A percentile compares a stretch with the other conserved stretches of the same genome.
These are phyloP conservation scores for Periphyllus acericola DNA, from an alignment of 2,888 invertebrate species.

Conservation along the genomic window DNA sequence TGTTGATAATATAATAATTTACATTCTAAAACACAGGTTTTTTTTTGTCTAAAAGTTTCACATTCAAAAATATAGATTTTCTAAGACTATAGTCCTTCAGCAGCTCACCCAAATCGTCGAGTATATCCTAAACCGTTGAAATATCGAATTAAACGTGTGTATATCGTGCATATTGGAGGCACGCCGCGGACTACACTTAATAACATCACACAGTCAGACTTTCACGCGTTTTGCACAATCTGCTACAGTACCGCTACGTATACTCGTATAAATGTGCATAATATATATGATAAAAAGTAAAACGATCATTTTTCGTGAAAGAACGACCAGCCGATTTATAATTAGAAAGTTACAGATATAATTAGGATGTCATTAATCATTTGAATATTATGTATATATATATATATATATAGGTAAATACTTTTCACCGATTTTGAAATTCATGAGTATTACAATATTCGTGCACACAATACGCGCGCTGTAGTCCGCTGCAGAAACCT, in stretches of 20 bases:
- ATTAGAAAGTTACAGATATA: slow-evolving; percentile 32
- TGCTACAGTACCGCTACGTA: neutral
- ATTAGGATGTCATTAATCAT: neutral
- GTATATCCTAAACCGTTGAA: too few species aligned
- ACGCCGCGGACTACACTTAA: neutral
- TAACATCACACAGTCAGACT: neutral
- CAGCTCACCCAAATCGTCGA: too few species aligned
- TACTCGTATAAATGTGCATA: neutral
- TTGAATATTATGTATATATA: slow-evolving; percentile 7
- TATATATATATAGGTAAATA: too few species aligned
- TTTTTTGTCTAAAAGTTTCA: too few species aligned
- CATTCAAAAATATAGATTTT: too few species aligned
- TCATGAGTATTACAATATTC: neutral
- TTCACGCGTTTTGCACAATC: slow-evolving; percentile 33
- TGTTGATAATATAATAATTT: too few species aligned
- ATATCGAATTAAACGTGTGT: too few species aligned
- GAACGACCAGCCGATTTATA: slow-evolving; percentile 6
- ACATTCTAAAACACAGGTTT: too few species aligned
- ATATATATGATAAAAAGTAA: neutral
- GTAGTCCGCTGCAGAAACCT: neutral
- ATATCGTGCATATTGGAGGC: too few species aligned
- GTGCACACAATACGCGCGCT: neutral
- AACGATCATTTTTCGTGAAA: slow-evolving; percentile 37
- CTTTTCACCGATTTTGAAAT: neutral
- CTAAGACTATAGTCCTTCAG: too few species aligned